These are phyloP conservation scores for Macrotrachela quadricornifera DNA, from an alignment of 1,140 invertebrate species.

Conservation along the genomic window DNA sequence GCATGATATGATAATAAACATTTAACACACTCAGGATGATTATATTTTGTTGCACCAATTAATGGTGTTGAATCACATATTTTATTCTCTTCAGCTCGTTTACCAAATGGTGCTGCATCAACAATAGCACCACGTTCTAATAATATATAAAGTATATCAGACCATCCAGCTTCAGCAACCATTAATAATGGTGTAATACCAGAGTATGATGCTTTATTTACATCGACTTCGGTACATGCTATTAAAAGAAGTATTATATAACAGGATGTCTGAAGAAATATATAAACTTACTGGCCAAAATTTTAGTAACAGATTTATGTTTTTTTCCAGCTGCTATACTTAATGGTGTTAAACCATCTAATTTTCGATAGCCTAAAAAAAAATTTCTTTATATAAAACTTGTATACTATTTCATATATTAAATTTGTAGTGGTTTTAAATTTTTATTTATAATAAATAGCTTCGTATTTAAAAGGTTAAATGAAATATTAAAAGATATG, in stretches of 20 bases:
- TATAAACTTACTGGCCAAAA: neutral
- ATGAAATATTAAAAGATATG: no score
- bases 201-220: constrained; percentile 7
- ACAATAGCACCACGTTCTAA: constrained; percentile 4
- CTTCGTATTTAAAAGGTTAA: no score
- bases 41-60: constrained; percentile 10
- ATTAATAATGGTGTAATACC: constrained; percentile 9
- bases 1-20: constrained; percentile 1
- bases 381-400: no score
- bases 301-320: constrained; percentile 7
- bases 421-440: no score
- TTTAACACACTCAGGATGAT: constrained; percentile 7
- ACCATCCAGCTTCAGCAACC: constrained; percentile 9
- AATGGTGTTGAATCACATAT: constrained; percentile 6
- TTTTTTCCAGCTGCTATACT: constrained; percentile 9
- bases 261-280: neutral
- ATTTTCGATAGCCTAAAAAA: neutral
- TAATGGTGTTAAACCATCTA: constrained; percentile 4
- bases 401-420: no score
- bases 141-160: constrained; percentile 7
- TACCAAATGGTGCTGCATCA: constrained; percentile 4
- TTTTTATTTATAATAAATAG: no score
- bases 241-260: no score
- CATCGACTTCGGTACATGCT: constrained; percentile 9
- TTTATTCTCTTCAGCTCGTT: constrained; percentile 6